phyloP scores from a whole-genome alignment of 2,113 vertebrate species.

The human (Homo sapiens) region GRCh38 chr15:69465501-69466000 shows the following conservation, averaged over 20 bases:
- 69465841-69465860: neutral
- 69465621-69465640: neutral
- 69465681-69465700: neutral
- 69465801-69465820: neutral
- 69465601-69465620: neutral
- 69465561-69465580: conserved; percentile 15
- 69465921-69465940: neutral
- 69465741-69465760: neutral
- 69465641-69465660: neutral
- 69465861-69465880: neutral
- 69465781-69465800: neutral
- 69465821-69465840: neutral
- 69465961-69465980: neutral
- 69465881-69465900: neutral
- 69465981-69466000: neutral
- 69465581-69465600: neutral
- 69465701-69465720: neutral
- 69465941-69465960: neutral
- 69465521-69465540: neutral
- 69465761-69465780: neutral
- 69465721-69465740: neutral
- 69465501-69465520: neutral
- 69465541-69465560: neutral
- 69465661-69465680: neutral
- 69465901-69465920: neutral